Evolutionary conservation across 2,113 vertebrate genomes (phyloP), one percentile per base, ranked within the genome.

Genomic region (Hydropotes inermis): DNA sequence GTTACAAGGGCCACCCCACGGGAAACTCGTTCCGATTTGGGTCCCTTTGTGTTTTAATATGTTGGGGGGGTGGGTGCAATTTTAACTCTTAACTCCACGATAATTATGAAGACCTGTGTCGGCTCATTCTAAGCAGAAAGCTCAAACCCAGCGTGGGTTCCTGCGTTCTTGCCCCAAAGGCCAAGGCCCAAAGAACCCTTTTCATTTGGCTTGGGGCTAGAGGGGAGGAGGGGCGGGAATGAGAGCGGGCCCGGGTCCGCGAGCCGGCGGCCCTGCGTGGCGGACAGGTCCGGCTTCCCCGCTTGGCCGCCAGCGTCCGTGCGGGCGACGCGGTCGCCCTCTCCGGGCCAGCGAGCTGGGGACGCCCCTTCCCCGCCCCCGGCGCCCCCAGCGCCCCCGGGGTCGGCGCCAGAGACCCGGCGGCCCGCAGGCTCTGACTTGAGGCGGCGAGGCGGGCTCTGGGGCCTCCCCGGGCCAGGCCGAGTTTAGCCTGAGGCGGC

Each of bases 101-200:
- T 87, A 85, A 57, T 17, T 74, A 39, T 36, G 84, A 89, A 74
- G 88, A 91, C 58, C 36, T 25, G 84, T 57, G 70, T 74, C 7
- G 15, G 61, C 70, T 78, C 3, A 0, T 79, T 90, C 6, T 28
- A 25, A 87, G 88, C 81, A 10, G 74, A 96, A 95, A 90, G 84
- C 93, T 88, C 85, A 76, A 90, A 57, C 74, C 33, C 93, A 94
- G 94, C 50, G 30, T 93, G 93, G 76, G 55, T 94, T 97, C 90
- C n/a, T 25, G n/a, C 28, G 58, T 52, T 55, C 84, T 87, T 81
- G 47, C 74, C 54, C 92, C 2, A 81, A 96, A 95, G 92, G 84
- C 96, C 95, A 81, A 85, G 78, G 91, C 91, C 95, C 92, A 39
- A 86, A 92, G 85, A 97, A 94, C 88, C 94, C 67, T 97, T 97